Evolutionary conservation across 2,888 invertebrate species (phyloP).

Genomic region (Himalopsyche japonica): DNA sequence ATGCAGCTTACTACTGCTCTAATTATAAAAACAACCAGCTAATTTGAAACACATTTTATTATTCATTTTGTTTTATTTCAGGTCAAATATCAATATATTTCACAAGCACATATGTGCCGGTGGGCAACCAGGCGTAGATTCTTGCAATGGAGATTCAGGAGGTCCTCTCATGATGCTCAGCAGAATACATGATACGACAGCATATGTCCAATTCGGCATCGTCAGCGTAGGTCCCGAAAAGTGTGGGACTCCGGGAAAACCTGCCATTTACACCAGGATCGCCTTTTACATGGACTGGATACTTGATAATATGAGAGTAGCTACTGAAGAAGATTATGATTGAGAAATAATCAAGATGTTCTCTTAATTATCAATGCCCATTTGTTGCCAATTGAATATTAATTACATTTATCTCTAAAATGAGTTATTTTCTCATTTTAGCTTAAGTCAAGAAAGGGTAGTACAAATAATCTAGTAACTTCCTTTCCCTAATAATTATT

Average conservation of each 20-base stretch:
- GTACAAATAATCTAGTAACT: too few relatives aligned
- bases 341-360: background rate
- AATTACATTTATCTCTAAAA: too few relatives aligned
- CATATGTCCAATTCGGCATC: constrained; percentile 64
- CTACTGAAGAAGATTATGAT: background rate
- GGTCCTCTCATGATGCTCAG: constrained; percentile 63
- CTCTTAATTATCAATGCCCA: background rate
- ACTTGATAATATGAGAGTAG: constrained; percentile 51
- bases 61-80: background rate
- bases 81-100: background rate
- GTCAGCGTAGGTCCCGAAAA: constrained; percentile 59
- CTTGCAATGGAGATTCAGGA: constrained; percentile 71
- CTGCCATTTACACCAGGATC: constrained; percentile 72
- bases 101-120: constrained; percentile 59
- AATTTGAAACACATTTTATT: too few relatives aligned
- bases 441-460: too few relatives aligned
- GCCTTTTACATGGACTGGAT: constrained; percentile 70
- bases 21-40: too few relatives aligned
- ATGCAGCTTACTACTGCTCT: too few relatives aligned
- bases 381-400: background rate
- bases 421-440: too few relatives aligned
- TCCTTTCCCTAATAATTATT: too few relatives aligned
- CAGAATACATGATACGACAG: constrained; percentile 47
- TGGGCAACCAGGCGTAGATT: constrained; percentile 60
- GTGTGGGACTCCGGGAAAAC: constrained; percentile 61